These are phyloP conservation scores for Gallirallus australis DNA, from an alignment of 2,797 vertebrate species.

Conservation along the genomic window DNA sequence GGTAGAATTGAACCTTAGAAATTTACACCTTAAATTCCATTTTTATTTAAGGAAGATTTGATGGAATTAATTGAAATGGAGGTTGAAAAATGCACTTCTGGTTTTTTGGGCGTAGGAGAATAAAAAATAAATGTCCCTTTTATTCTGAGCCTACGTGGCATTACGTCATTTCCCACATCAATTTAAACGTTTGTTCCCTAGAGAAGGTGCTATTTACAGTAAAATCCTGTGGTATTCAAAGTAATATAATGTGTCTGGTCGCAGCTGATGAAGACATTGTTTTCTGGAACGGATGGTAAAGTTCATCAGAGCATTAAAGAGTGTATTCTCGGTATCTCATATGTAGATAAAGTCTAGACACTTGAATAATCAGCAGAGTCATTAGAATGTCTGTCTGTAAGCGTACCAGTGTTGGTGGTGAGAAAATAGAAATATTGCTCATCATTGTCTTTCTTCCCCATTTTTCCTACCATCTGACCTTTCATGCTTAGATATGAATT, in stretches of 20 bases:
- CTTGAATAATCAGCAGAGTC: conserved; percentile 25
- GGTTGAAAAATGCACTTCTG: neutral
- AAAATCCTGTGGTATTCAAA: neutral
- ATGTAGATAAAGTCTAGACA: conserved; percentile 18
- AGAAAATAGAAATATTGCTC: neutral
- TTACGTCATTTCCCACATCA: neutral
- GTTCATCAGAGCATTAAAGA: neutral
- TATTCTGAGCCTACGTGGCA: neutral
- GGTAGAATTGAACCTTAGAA: neutral
- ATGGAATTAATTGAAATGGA: neutral
- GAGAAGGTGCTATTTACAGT: neutral
- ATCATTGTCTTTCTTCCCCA: neutral
- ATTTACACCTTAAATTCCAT: neutral
- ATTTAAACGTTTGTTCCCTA: neutral
- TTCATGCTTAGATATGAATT: conserved; percentile 20
- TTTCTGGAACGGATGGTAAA: conserved; percentile 31
- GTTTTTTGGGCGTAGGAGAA: accelerated
- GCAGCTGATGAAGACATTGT: conserved; percentile 36
- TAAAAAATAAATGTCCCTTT: neutral
- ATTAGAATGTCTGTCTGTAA: conserved; percentile 20
- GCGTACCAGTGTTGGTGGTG: neutral
- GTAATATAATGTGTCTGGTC: neutral
- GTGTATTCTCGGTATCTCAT: neutral
- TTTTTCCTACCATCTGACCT: conserved; percentile 15
- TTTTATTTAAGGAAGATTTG: neutral